Evolutionary conservation across 1,140 invertebrate species (phyloP), one percentile per base, ranked within the genome.

Genomic region (Atta cephalotes): DNA sequence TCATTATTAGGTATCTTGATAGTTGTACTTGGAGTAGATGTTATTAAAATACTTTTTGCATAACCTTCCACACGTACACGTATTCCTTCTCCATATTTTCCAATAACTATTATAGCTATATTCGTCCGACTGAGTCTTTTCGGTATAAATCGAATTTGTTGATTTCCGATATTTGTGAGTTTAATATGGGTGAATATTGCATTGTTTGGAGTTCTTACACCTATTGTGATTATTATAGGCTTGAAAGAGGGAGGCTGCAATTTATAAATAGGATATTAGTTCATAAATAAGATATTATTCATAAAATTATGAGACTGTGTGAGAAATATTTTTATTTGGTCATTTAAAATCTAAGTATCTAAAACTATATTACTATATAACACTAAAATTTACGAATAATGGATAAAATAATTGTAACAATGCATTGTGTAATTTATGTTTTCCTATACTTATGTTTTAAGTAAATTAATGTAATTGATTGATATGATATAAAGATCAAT

Each of bases 191-290:
- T 84, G 3, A 87, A 49, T 21, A 21, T 0, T n/a, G 60, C 7
- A 14, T 35, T 1, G 7, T 3, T 0, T 39, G 31, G 25, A 0
- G 87, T 56, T 7, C 18, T 62, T 9, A 63, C 79, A 9, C 76
- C 62, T 3, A 89, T 25, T 5, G 12, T 74, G 0, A 70, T 81
- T 6, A 39, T 39, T 39, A 86, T 79, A 0, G 35, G 45, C 7
- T 39, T 74, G 3, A 63, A n/a, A 0, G 89, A n/a, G 0, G 10
- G 1, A 18, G 82, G 85, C 92, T 93, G 71, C 4, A 90, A 70
- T 63, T 66, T 39, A 86, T 76, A 76, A 86, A 85, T 70, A 49
- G 14, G 0, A 72, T 45, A n/a, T 68, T 53, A 68, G 1, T 79
- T 45, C 7, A 10, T 45, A 10, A 45, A 45, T 45, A 45, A 45